Evolutionary conservation across 2,888 invertebrate genomes (phyloP).

Genomic region (Epistrophe grossulariae): DNA sequence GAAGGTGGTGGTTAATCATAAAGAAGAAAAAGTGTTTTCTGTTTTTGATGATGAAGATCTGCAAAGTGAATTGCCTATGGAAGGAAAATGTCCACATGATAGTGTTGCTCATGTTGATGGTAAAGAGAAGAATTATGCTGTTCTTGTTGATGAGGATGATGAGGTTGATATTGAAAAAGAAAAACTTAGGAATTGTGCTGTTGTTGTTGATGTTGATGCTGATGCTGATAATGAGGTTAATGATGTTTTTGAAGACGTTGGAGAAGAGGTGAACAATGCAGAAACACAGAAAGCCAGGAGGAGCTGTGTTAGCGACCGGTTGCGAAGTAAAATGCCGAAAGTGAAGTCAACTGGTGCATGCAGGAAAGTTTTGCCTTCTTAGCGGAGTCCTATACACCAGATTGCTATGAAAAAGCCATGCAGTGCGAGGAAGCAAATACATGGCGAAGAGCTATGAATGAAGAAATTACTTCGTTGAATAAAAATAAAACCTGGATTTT

Average conservation of each 20-base stretch:
- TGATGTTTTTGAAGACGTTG: conserved; percentile 38
- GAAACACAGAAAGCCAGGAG: neutral
- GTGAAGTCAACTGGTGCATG: conserved; percentile 25
- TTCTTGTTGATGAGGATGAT: no score
- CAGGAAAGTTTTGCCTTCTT: conserved; percentile 41
- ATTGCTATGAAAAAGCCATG: conserved; percentile 41
- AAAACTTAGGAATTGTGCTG: no score
- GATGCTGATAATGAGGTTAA: neutral
- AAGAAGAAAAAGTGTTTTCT: conserved; percentile 4
- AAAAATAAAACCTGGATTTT: conserved; percentile 72
- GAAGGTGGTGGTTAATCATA: neutral
- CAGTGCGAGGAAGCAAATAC: conserved; percentile 41
- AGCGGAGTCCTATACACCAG: conserved; percentile 41
- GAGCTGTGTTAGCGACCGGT: conserved; percentile 16
- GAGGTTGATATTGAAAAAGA: no score
- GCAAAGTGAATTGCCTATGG: neutral
- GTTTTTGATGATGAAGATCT: conserved; percentile 12
- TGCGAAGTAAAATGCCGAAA: conserved; percentile 34
- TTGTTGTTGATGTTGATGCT: no score
- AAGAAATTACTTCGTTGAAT: conserved; percentile 51
- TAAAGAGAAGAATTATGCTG: no score
- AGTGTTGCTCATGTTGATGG: no score
- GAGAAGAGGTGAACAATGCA: neutral
- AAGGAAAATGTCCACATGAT: no score
- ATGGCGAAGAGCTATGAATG: conserved; percentile 40